Base-by-base conservation (phyloP, 2,888 invertebrate genomes). In the Euplagia quadripunctaria region DNA sequence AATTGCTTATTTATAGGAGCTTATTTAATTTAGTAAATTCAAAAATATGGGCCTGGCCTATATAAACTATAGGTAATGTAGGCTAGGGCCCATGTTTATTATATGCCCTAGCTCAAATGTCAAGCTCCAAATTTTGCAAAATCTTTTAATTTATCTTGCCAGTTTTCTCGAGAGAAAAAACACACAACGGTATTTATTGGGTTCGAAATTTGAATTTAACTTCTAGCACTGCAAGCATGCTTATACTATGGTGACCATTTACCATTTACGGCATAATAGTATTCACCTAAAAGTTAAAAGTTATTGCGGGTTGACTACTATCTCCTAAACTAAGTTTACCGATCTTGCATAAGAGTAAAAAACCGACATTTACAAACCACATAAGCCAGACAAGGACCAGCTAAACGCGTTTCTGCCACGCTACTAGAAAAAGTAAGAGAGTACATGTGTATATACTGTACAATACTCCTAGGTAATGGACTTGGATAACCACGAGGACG, bases 381-480 rank as follows among this genome's bases (percentile, higher is more conserved):
- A 43, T 68, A n/a, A 17, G 52, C 14, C 63, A 52, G 49, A 43
- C 55, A 14, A 63, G 63, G 63, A 63, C 61, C 49, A 69, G 43
- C 58, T 43, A 43, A 58, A 66, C 49, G 31, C 31, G 43, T 58
- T 49, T 17, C 14, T 63, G 68, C 58, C 52, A 20, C 11, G n/a
- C n/a, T n/a, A n/a, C n/a, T 67, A 67, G 16, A 49, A 68, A 52
- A 68, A 49, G 72, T 68, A 71, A 66, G 31, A 49, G 66, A 43
- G 51, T 68, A 68, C 49, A 64, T 71, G 46, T 63, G 20, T 31
- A 55, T 58, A 68, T 46, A 69, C 46, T 41, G 41, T n/a, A 42
- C 68, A 61, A 71, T 52, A 43, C 52, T 43, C 64, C 31, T 31
- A 52, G 52, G 55, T 69, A 76, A 65, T 58, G 71, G 66, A 46